These are phyloP conservation scores for Strigamia crassipes DNA, from an alignment of 2,888 invertebrate genomes.

Conservation along the genomic window DNA sequence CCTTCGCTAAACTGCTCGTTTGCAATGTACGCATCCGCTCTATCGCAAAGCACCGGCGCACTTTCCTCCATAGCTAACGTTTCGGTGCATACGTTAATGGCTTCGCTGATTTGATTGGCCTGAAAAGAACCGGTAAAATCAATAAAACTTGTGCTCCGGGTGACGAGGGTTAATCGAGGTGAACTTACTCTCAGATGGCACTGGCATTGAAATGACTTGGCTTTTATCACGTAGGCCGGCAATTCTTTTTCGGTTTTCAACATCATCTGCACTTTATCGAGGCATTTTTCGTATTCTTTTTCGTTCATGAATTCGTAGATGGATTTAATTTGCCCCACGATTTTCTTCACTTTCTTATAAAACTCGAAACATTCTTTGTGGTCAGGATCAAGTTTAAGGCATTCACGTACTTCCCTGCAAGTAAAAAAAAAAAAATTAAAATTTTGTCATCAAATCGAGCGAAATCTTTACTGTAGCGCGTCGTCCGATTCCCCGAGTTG, in stretches of 20 bases:
- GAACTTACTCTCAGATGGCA: constrained; percentile 65
- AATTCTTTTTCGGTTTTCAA: constrained; percentile 58
- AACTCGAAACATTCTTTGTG: constrained; percentile 94
- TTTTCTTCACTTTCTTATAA: constrained; percentile 93
- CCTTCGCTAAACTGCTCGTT: constrained; percentile 91
- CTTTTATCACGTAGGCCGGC: constrained; percentile 63
- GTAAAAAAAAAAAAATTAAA: background rate
- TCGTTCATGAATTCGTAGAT: constrained; percentile 63
- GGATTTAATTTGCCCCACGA: constrained; percentile 73
- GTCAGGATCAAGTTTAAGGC: constrained; percentile 94
- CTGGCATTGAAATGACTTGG: constrained; percentile 77
- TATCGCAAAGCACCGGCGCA: constrained; percentile 80
- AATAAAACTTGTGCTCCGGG: too few relatives aligned
- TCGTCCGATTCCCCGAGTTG: constrained; percentile 89
- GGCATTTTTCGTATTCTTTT: constrained; percentile 71
- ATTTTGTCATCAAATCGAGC: too few relatives aligned
- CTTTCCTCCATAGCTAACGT: constrained; percentile 78
- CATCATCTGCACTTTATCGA: constrained; percentile 68
- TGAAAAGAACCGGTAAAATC: constrained; percentile 56
- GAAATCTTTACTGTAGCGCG: constrained; percentile 72
- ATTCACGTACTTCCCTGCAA: constrained; percentile 87
- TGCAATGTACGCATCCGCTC: constrained; percentile 86
- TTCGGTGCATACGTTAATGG: constrained; percentile 75
- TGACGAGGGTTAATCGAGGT: background rate
- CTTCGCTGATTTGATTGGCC: constrained; percentile 73